phyloP scores from a whole-genome alignment of 1,140 invertebrate species.

The Caenorhabditis latens region DNA sequence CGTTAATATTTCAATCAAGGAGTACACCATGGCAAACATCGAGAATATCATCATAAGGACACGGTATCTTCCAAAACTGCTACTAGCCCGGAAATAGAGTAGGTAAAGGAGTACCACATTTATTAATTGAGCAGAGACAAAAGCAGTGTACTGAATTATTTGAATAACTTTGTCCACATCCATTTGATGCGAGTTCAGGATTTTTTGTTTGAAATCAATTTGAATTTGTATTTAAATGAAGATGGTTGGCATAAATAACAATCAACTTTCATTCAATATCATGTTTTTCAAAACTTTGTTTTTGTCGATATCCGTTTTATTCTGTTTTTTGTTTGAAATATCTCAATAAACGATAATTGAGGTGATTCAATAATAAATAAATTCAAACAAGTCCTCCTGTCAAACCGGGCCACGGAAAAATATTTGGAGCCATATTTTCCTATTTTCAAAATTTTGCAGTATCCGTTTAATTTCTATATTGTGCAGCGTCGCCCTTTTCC shows the following conservation, averaged over 20 bases:
- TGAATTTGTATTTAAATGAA: not conserved
- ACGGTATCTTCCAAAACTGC: not conserved
- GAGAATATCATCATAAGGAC: slow-evolving; percentile 8
- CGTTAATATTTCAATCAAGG: not conserved
- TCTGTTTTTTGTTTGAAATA: too few relatives aligned
- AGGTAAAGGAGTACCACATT: not conserved
- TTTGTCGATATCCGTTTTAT: too few relatives aligned
- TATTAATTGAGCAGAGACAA: not conserved
- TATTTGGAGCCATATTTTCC: too few relatives aligned
- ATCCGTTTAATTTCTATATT: too few relatives aligned
- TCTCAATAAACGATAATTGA: too few relatives aligned
- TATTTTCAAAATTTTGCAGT: too few relatives aligned
- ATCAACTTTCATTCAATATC: not conserved
- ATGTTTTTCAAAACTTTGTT: not conserved
- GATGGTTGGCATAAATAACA: not conserved
- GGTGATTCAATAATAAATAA: too few relatives aligned
- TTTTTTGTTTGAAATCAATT: not conserved
- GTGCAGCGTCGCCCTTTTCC: too few relatives aligned
- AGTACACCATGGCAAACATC: slow-evolving; percentile 2
- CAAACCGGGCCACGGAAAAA: too few relatives aligned
- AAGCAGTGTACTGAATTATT: not conserved
- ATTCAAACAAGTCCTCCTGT: too few relatives aligned
- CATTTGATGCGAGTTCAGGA: not conserved
- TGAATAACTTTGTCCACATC: not conserved
- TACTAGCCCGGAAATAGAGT: not conserved